Conservation (phyloP, 1,140 invertebrate species). For the Sarcophaga bullata region DNA sequence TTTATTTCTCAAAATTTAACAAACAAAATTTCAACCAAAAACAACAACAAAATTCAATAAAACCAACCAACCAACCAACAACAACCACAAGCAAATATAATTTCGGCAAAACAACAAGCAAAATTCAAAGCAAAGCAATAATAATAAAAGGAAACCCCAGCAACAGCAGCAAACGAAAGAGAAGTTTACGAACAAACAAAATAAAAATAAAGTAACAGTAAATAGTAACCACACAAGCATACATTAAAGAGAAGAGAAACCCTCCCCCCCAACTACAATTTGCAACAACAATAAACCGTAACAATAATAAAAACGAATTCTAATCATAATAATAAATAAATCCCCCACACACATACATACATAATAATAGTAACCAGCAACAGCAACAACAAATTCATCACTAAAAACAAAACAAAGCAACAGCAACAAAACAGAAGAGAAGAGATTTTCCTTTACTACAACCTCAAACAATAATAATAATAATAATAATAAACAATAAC, state of each 20-base stretch:
- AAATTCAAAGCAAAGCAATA: not conserved
- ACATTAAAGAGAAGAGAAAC: constrained; percentile 20
- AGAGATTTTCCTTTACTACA: not conserved
- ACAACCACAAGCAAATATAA: not conserved
- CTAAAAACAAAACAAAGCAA: too few relatives aligned
- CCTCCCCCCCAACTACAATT: constrained; percentile 50
- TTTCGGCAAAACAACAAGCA: constrained; percentile 26
- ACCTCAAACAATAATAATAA: constrained; percentile 44
- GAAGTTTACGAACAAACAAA: too few relatives aligned
- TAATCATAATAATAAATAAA: constrained; percentile 26
- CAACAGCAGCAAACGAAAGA: not conserved
- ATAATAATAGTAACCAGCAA: constrained; percentile 32
- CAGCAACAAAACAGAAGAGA: constrained; percentile 26
- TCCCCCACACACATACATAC: not conserved
- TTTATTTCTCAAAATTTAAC: constrained; percentile 66
- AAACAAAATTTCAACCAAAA: constrained; percentile 58
- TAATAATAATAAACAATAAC: constrained; percentile 46
- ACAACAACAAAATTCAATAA: constrained; percentile 47
- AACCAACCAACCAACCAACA: constrained; percentile 35
- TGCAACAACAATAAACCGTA: constrained; percentile 46
- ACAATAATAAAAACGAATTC: constrained; percentile 44
- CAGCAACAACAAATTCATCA: too few relatives aligned
- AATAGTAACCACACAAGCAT: too few relatives aligned
- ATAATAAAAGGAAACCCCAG: not conserved
- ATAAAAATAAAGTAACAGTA: too few relatives aligned